Evolutionary conservation across 2,797 vertebrate genomes (phyloP).

Genomic region (Chaetophractus vellerosus): DNA sequence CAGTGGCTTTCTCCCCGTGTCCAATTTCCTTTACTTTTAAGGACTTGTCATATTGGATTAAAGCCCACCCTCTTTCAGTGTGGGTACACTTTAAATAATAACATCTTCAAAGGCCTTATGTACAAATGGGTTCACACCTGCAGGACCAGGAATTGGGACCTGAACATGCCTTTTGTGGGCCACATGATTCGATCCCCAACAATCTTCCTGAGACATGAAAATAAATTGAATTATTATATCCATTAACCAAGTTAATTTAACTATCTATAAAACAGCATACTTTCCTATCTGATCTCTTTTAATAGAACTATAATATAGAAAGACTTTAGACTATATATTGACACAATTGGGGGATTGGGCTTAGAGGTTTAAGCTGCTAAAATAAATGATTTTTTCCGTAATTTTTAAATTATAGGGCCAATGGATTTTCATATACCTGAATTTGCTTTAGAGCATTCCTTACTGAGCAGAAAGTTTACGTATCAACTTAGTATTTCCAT

Average conservation of each 20-base stretch:
- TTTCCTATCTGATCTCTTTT: background rate
- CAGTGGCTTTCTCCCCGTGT: no score
- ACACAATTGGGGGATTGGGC: background rate
- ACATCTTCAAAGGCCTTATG: no score
- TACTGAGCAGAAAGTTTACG: background rate
- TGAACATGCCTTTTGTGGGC: no score
- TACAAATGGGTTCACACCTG: no score
- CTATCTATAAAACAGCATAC: background rate
- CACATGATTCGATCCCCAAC: no score
- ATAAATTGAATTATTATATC: background rate
- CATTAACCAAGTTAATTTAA: background rate
- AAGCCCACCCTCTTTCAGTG: no score
- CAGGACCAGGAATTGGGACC: no score
- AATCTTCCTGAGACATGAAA: background rate
- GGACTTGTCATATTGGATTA: no score
- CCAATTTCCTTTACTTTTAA: no score
- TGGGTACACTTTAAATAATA: no score
- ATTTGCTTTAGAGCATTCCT: background rate
- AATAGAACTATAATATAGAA: background rate
- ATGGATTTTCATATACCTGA: background rate
- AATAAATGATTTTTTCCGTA: background rate
- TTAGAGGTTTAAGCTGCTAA: background rate
- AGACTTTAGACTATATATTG: background rate
- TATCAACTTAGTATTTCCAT: background rate
- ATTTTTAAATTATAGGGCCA: background rate